phyloP scores from a whole-genome alignment of 2,888 invertebrate species.

The Standfussiana lucernea region DNA sequence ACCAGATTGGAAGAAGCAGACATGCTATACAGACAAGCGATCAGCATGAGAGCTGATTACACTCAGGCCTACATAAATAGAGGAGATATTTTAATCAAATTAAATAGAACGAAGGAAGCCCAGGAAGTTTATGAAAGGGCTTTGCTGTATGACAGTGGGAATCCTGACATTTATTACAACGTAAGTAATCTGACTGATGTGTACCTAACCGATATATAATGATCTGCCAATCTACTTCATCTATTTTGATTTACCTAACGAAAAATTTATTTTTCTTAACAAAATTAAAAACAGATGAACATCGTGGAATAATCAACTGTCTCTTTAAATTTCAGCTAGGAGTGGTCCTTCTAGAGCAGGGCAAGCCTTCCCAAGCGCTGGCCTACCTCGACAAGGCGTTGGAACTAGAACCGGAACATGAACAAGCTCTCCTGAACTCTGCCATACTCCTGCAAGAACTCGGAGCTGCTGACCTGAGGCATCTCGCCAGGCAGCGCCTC shows the following conservation, averaged over 20 bases:
- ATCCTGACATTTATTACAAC: constrained; percentile 98
- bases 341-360: constrained; percentile 98
- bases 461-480: constrained; percentile 94
- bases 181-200: no score
- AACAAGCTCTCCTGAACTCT: constrained; percentile 98
- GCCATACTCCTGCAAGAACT: constrained; percentile 98
- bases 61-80: constrained; percentile 99
- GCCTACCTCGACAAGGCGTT: constrained; percentile 98
- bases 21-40: constrained; percentile 97
- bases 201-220: no score
- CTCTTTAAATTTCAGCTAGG: constrained; percentile 92
- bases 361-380: constrained; percentile 97
- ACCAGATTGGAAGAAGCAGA: constrained; percentile 98
- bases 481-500: constrained; percentile 95
- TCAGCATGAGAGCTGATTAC: constrained; percentile 99
- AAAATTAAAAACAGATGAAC: neutral
- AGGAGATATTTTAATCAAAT: constrained; percentile 98
- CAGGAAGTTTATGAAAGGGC: constrained; percentile 98
- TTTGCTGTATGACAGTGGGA: constrained; percentile 97
- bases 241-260: no score
- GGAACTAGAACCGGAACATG: constrained; percentile 97
- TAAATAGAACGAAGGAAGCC: constrained; percentile 98
- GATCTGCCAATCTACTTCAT: no score
- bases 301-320: neutral
- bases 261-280: no score